phyloP scores from a whole-genome alignment of 2,113 vertebrate genomes.

The Hypanus sabinus region DNA sequence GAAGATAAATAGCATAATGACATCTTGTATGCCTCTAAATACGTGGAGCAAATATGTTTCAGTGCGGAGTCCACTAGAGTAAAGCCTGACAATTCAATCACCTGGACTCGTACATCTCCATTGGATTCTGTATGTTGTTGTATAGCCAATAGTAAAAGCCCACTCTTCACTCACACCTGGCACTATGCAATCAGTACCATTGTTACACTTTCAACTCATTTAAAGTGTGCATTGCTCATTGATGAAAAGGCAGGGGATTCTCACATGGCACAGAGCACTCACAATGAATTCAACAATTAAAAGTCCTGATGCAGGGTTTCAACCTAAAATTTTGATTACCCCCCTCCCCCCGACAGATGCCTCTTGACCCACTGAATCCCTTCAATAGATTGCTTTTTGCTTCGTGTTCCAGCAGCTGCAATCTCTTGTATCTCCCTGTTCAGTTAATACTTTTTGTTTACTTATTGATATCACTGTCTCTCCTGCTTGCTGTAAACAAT shows the following conservation, averaged over 20 bases:
- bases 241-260: neutral
- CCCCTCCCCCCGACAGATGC: too few relatives aligned
- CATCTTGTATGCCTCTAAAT: slow-evolving; percentile 19
- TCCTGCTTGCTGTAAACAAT: neutral
- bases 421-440: too few relatives aligned
- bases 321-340: too few relatives aligned
- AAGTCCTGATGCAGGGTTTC: too few relatives aligned
- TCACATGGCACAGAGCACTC: neutral
- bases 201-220: neutral
- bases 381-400: too few relatives aligned
- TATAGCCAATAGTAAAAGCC: neutral
- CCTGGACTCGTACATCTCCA: neutral
- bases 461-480: neutral
- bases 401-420: too few relatives aligned
- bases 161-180: neutral
- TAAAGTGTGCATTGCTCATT: neutral
- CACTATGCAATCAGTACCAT: neutral
- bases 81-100: neutral
- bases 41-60: slow-evolving; percentile 9
- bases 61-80: neutral
- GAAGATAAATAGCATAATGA: slow-evolving; percentile 34
- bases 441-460: neutral
- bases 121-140: neutral
- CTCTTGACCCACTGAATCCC: too few relatives aligned
- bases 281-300: neutral